Conservation (phyloP, 2,888 invertebrate species). For the Eulithis prunata region DNA sequence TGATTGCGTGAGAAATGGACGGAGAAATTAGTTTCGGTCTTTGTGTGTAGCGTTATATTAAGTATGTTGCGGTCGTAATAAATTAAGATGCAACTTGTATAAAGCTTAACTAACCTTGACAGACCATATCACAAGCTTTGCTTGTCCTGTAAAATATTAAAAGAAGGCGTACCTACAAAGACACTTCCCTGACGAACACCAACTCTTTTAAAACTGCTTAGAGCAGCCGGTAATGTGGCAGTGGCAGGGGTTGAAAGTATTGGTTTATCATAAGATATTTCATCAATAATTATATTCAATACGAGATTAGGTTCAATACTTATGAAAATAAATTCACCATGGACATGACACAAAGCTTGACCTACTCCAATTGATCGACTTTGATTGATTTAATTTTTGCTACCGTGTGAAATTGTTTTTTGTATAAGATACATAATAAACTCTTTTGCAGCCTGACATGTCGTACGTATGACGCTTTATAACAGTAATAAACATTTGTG, state of each 20-base stretch:
- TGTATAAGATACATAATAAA: not conserved
- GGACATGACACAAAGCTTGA: conserved; percentile 36
- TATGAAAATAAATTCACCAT: conserved; percentile 27
- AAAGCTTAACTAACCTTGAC: not conserved
- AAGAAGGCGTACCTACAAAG: not conserved
- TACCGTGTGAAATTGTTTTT: not conserved
- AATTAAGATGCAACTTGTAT: not conserved
- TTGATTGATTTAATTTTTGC: conserved; percentile 11
- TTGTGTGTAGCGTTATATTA: conserved; percentile 23
- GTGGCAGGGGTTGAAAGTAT: no score
- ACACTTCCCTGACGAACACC: conserved; percentile 3
- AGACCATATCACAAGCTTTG: no score
- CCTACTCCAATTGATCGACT: conserved; percentile 34
- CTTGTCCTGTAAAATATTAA: not conserved
- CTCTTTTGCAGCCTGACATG: no score
- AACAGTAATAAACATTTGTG: conserved; percentile 6
- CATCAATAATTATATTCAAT: no score
- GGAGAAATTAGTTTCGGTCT: conserved; percentile 18
- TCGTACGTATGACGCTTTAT: conserved; percentile 7
- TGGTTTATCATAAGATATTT: not conserved
- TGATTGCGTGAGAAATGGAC: conserved; percentile 34
- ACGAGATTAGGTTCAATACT: conserved; percentile 35
- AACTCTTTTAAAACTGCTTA: not conserved
- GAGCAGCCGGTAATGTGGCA: no score
- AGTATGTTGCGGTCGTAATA: conserved; percentile 8